A percentile compares a stretch with the other conserved stretches of the same genome.
Evolutionary conservation across 2,888 invertebrate genomes (phyloP).

Genomic region (Limulus polyphemus): DNA sequence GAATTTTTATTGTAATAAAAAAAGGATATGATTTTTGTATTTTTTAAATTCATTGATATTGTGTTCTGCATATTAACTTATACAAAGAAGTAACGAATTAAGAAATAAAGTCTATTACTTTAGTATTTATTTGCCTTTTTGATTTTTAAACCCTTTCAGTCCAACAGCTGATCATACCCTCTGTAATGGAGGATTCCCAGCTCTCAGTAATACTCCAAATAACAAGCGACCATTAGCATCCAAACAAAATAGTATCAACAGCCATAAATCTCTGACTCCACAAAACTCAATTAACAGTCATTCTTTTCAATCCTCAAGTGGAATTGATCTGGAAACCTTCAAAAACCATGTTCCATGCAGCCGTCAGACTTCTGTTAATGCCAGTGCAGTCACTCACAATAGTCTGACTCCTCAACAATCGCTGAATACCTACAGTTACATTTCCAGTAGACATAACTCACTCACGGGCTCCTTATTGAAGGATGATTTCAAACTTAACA

Average conservation of each 20-base stretch:
- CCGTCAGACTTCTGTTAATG: slow-evolving; percentile 34
- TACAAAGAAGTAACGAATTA: too few relatives aligned
- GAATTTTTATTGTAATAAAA: too few relatives aligned
- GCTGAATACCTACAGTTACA: slow-evolving; percentile 6
- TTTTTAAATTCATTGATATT: too few relatives aligned
- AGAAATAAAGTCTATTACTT: too few relatives aligned
- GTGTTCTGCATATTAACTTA: too few relatives aligned
- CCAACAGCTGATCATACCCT: slow-evolving; percentile 50
- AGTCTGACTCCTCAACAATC: slow-evolving; percentile 11
- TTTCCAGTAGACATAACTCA: slow-evolving; percentile 35
- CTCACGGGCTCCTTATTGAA: slow-evolving; percentile 30
- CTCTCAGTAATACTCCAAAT: slow-evolving; percentile 31
- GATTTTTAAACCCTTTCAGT: too few relatives aligned
- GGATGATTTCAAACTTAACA: slow-evolving; percentile 29
- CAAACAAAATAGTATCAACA: too few relatives aligned
- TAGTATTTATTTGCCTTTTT: too few relatives aligned
- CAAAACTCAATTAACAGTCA: slow-evolving; percentile 52
- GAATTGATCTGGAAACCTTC: slow-evolving; percentile 24
- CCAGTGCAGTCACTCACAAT: slow-evolving; percentile 27
- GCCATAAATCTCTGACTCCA: slow-evolving; percentile 46
- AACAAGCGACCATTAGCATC: slow-evolving; percentile 32
- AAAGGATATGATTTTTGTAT: too few relatives aligned
- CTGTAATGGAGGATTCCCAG: slow-evolving; percentile 44
- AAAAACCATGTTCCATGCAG: slow-evolving; percentile 29
- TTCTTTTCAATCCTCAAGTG: slow-evolving; percentile 12